Evolutionary conservation across 1,140 invertebrate species (phyloP).

Genomic region (Cotesia typhae): DNA sequence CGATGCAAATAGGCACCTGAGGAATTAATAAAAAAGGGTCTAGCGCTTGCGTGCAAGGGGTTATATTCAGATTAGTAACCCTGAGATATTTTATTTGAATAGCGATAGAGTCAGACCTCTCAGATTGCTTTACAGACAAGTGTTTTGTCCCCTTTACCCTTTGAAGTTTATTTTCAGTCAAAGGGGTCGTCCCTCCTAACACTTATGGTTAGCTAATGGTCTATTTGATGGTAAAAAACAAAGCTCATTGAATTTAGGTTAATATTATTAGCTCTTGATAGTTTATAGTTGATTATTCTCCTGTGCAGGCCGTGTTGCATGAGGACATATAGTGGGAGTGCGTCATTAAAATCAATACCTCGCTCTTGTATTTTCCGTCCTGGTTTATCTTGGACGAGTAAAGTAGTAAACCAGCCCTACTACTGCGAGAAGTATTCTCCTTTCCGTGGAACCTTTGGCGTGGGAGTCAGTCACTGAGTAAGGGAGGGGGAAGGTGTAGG

Average conservation of each 20-base stretch:
- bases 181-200: background rate
- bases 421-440: slow-evolving; percentile 6
- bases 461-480: background rate
- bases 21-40: slow-evolving; percentile 54
- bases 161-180: background rate
- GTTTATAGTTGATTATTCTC: slow-evolving; percentile 41
- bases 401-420: slow-evolving; percentile 2
- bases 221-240: too few species aligned
- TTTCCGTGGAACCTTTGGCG: background rate
- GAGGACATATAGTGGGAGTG: slow-evolving; percentile 44
- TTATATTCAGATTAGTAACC: slow-evolving; percentile 62
- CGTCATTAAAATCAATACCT: slow-evolving; percentile 68
- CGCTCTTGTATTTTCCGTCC: slow-evolving; percentile 44
- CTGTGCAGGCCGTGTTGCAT: slow-evolving; percentile 43
- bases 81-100: slow-evolving; percentile 44
- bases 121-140: slow-evolving; percentile 47
- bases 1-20: slow-evolving; percentile 36
- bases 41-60: slow-evolving; percentile 37
- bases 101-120: slow-evolving; percentile 48
- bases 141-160: slow-evolving; percentile 43
- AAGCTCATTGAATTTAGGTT: slow-evolving; percentile 32
- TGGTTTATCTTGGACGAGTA: slow-evolving; percentile 23
- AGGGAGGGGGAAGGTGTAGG: background rate
- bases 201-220: too few species aligned
- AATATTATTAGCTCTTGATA: slow-evolving; percentile 55